Percentiles rank a stretch among this genome's conserved stretches.
phyloP scores from a whole-genome alignment of 2,888 invertebrate genomes.

The Drosophila barbarae region DNA sequence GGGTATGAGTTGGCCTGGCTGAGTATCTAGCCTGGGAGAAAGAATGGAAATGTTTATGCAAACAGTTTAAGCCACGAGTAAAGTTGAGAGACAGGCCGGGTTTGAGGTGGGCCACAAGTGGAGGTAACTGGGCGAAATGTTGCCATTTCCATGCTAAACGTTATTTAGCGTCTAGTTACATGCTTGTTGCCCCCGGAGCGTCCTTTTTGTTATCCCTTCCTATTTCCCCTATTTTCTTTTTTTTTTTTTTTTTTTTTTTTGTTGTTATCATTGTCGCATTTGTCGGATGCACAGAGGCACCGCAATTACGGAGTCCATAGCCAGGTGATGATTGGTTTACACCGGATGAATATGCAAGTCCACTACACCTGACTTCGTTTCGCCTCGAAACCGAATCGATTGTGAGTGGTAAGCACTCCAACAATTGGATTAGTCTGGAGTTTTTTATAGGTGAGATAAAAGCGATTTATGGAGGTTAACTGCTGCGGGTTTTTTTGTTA shows the following conservation, averaged over 20 bases:
- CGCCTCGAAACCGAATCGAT: slow-evolving; percentile 8
- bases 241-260: background rate
- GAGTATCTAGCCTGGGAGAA: slow-evolving; percentile 18
- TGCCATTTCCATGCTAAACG: slow-evolving; percentile 66
- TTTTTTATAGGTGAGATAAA: slow-evolving; percentile 4
- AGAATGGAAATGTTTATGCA: slow-evolving; percentile 62
- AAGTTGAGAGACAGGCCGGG: background rate
- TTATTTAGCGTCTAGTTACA: slow-evolving; percentile 62
- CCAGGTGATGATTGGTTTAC: slow-evolving; percentile 28
- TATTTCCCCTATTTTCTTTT: slow-evolving; percentile 3
- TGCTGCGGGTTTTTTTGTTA: background rate
- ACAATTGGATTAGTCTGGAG: slow-evolving; percentile 4
- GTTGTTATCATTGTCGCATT: background rate
- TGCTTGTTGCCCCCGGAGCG: slow-evolving; percentile 30
- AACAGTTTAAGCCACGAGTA: slow-evolving; percentile 58
- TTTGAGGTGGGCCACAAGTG: slow-evolving; percentile 16
- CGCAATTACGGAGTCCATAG: slow-evolving; percentile 32
- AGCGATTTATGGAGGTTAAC: background rate
- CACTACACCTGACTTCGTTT: slow-evolving; percentile 17
- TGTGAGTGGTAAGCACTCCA: slow-evolving; percentile 4
- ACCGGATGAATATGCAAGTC: slow-evolving; percentile 27
- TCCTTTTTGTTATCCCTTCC: slow-evolving; percentile 17
- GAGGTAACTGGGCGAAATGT: slow-evolving; percentile 27
- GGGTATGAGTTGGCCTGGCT: slow-evolving; percentile 11
- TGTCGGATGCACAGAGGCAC: slow-evolving; percentile 23